Conservation (phyloP, 2,797 vertebrate species). For the Liparis tanakae region DNA sequence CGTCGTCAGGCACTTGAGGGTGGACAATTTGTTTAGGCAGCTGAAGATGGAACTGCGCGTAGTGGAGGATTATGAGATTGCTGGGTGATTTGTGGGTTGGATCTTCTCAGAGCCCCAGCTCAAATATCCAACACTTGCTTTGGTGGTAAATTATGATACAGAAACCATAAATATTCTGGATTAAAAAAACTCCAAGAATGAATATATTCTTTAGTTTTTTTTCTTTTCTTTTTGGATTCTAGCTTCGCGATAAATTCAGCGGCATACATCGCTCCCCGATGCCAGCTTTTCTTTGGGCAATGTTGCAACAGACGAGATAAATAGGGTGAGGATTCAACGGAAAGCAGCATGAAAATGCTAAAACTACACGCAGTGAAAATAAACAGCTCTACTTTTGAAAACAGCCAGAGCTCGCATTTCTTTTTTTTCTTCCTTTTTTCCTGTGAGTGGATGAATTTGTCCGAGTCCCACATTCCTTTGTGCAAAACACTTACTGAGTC, state of each 20-base stretch:
- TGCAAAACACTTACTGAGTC: slow-evolving; percentile 56
- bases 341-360: slow-evolving; percentile 57
- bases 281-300: slow-evolving; percentile 44
- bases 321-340: slow-evolving; percentile 54
- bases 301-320: slow-evolving; percentile 67
- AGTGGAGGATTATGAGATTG: slow-evolving; percentile 81
- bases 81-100: slow-evolving; percentile 78
- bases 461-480: slow-evolving; percentile 62
- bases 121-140: slow-evolving; percentile 52
- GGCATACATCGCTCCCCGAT: slow-evolving; percentile 24
- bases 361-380: slow-evolving; percentile 64
- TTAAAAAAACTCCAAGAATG: slow-evolving; percentile 55
- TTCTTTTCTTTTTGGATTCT: slow-evolving; percentile 25
- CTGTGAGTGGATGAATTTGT: slow-evolving; percentile 60
- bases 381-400: slow-evolving; percentile 74
- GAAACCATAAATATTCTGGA: slow-evolving; percentile 39
- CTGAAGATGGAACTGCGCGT: slow-evolving; percentile 78
- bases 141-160: slow-evolving; percentile 64
- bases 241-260: slow-evolving; percentile 42
- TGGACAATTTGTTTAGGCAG: slow-evolving; percentile 82
- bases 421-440: slow-evolving; percentile 35
- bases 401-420: slow-evolving; percentile 68
- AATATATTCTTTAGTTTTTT: slow-evolving; percentile 41
- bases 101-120: slow-evolving; percentile 56
- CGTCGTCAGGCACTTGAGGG: slow-evolving; percentile 72